Base-by-base conservation (phyloP, 2,113 vertebrate species). In the Macaca nemestrina region DNA sequence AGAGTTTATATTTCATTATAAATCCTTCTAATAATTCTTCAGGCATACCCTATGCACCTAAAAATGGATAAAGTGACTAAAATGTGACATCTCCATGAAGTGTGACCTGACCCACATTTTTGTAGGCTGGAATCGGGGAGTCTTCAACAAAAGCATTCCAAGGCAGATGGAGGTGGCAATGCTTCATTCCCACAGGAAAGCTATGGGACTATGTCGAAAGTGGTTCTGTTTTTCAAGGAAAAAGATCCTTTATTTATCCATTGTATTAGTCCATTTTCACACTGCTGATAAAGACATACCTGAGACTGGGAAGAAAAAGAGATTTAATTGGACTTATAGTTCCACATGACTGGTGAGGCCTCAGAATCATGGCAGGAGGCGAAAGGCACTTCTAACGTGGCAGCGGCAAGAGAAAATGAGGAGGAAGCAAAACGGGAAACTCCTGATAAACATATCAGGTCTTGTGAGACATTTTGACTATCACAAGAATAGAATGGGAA, bases 101-200 rank as follows among this genome's bases (percentile, higher is more conserved):
- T 90, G 78, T 83, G 82, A 22, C 83, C 81, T 97, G 72, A 76
- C 67, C 89, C 89, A 95, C 81, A 67, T 85, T 90, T 90, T 32
- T 67, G 20, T 95, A 70, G 78, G 59, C 61, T 84, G 30, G 57
- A 93, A 14, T 50, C 78, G 40, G 67, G 14, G 73, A 75, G 64
- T 50, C 83, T 14, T 6, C 13, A 79, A 80, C 35, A 50, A 78
- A 93, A 83, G 40, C 82, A 25, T 52, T 73, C 27, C 6, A 35
- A 83, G 40, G 27, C 12, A 7, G 13, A 5, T 12, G 12, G 38
- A 87, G 87, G 48, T 50, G 48, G 80, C 32, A 45, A 20, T 85
- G 30, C 5, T 8, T 89, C 52, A 55, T 59, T 59, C 57, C 72
- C 35, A 5, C 75, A 75, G 43, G 78, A 93, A 84, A 30, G 78